Evolutionary conservation across 1,140 invertebrate species (phyloP).

Genomic region (Drosophila bocki): DNA sequence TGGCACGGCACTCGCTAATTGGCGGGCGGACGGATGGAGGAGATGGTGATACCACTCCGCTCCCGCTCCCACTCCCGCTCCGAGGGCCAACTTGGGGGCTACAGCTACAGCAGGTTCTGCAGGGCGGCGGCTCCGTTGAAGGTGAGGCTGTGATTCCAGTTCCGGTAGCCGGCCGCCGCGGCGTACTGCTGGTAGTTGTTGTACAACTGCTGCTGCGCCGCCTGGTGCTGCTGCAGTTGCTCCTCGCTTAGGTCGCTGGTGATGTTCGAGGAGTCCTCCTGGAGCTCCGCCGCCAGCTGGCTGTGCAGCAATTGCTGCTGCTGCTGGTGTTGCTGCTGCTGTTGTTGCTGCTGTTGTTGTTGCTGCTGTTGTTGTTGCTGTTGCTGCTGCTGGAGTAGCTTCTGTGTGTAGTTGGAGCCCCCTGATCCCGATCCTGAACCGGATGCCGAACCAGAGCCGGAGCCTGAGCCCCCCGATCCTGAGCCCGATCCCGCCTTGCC

Average conservation of each 20-base stretch:
- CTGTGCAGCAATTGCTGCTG: conserved; percentile 72
- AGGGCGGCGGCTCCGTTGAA: conserved; percentile 79
- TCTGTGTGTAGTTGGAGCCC: conserved; percentile 63
- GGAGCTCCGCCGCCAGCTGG: conserved; percentile 69
- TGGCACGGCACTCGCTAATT: conserved; percentile 68
- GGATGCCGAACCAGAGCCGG: conserved; percentile 34
- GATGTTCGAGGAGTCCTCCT: conserved; percentile 82
- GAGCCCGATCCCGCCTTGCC: conserved; percentile 62
- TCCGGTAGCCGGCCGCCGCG: conserved; percentile 77
- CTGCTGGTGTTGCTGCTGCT: conserved; percentile 70
- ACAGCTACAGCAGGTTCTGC: conserved; percentile 80
- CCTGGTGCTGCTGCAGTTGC: conserved; percentile 78
- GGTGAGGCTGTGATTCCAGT: conserved; percentile 80
- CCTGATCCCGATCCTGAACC: conserved; percentile 43
- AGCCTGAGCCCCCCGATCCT: conserved; percentile 28
- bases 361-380: conserved; percentile 68
- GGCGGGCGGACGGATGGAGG: conserved; percentile 16
- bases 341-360: conserved; percentile 68
- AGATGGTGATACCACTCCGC: conserved; percentile 3
- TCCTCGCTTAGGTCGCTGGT: conserved; percentile 83
- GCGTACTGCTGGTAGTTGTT: conserved; percentile 83
- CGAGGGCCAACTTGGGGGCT: conserved; percentile 31
- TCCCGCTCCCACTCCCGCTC: conserved; percentile 50
- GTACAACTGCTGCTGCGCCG: conserved; percentile 77
- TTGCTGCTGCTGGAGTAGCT: conserved; percentile 64